Conservation (phyloP, 2,113 vertebrate genomes). For the Dipodomys stephensi region DNA sequence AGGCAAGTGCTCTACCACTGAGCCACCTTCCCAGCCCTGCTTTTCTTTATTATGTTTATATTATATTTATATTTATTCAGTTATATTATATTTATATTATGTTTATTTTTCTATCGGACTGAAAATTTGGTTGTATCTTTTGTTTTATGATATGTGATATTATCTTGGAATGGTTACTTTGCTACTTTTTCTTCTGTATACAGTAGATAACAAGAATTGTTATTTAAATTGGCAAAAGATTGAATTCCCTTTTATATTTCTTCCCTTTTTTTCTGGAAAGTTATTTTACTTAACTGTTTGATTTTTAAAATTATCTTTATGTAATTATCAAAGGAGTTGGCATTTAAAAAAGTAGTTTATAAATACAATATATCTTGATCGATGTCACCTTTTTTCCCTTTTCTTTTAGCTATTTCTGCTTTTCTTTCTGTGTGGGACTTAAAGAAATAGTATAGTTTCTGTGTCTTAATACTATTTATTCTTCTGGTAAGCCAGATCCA, state of each 20-base stretch:
- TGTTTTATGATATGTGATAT: neutral
- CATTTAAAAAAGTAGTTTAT: no score
- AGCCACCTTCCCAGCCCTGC: neutral
- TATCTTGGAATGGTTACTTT: neutral
- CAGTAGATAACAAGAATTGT: no score
- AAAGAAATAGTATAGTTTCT: neutral
- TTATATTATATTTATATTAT: neutral
- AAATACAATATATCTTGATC: no score
- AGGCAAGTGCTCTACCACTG: no score
- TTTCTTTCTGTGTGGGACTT: neutral
- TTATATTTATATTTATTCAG: neutral
- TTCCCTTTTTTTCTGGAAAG: no score
- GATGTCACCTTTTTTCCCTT: neutral
- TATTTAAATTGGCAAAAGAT: no score
- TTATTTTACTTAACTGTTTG: no score
- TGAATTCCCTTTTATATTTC: no score
- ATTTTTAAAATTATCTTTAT: no score
- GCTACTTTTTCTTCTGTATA: no score
- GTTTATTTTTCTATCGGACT: neutral
- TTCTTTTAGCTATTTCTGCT: neutral
- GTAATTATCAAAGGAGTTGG: no score
- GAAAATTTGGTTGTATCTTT: neutral
- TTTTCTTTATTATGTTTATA: conserved; percentile 18
- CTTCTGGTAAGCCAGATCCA: no score
- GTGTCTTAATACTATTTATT: neutral